Conservation (phyloP, 30 jellyfish, hydroid and myxozoan species). For the Turritopsis dohrnii region DNA sequence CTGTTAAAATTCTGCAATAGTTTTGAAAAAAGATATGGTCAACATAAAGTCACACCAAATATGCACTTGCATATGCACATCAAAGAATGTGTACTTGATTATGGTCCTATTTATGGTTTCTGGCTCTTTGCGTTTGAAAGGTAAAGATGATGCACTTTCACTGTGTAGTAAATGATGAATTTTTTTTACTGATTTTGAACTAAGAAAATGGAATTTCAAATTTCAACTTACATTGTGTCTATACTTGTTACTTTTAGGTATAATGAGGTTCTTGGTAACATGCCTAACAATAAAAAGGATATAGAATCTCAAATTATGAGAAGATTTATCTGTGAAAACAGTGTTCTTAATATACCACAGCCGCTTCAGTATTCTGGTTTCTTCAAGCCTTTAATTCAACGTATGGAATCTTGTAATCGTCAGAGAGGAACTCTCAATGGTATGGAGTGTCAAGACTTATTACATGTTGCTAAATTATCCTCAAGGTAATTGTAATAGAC, state of each 20-base stretch:
- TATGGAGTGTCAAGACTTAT: not conserved
- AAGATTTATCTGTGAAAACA: not conserved
- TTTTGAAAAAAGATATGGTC: not conserved
- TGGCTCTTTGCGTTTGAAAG: slow-evolving; percentile 15
- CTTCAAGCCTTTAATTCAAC: not conserved
- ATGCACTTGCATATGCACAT: slow-evolving; percentile 7
- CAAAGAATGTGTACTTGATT: not conserved
- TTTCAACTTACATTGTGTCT: too few relatives aligned
- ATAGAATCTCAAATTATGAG: slow-evolving; percentile 8
- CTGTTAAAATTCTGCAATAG: not conserved
- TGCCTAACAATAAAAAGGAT: not conserved
- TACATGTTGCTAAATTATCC: not conserved
- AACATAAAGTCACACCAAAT: not conserved
- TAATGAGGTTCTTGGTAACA: not conserved
- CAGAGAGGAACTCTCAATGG: slow-evolving; percentile 6
- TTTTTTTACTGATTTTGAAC: too few relatives aligned
- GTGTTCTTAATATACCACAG: not conserved
- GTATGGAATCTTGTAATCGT: not conserved
- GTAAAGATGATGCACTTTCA: too few relatives aligned
- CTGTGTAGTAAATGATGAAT: too few relatives aligned
- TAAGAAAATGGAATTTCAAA: too few relatives aligned
- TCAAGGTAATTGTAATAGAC: slow-evolving; percentile 15
- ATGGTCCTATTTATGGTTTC: not conserved
- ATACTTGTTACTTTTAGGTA: too few relatives aligned
- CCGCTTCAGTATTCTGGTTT: not conserved